phyloP scores from a whole-genome alignment of 2,888 invertebrate species.

The Pseudococcus viburni region DNA sequence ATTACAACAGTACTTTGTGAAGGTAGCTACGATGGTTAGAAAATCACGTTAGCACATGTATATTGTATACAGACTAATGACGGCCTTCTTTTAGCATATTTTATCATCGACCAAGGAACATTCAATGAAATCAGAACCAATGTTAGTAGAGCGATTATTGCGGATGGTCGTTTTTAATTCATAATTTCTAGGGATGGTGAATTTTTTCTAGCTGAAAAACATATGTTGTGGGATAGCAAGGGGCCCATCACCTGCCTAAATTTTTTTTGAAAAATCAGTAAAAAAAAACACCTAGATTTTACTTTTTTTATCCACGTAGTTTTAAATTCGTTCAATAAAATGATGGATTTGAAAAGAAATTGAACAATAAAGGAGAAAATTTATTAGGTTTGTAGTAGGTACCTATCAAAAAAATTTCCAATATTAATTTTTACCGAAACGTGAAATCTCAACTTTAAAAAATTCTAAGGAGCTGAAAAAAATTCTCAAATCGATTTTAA shows the following conservation, averaged over 20 bases:
- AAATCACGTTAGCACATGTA: conserved; percentile 55
- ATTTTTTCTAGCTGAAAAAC: neutral
- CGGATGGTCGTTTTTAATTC: neutral
- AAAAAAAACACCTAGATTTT: no score
- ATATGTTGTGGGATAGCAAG: neutral
- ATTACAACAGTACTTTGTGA: conserved; percentile 52
- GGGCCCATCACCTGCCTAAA: neutral
- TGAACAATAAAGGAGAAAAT: no score
- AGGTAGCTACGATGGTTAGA: conserved; percentile 56
- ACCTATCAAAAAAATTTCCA: no score
- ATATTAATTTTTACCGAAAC: no score
- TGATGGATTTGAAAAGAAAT: no score
- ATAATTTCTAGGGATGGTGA: neutral
- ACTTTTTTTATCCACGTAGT: no score
- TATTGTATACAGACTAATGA: conserved; percentile 41
- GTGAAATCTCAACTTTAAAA: neutral
- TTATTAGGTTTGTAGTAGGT: no score
- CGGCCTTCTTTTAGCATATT: conserved; percentile 48
- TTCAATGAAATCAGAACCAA: conserved; percentile 28
- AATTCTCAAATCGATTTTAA: no score
- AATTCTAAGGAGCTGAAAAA: no score
- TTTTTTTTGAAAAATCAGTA: no score
- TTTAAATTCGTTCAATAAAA: no score
- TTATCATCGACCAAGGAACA: neutral
- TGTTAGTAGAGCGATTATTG: neutral